Evolutionary conservation across 2,888 invertebrate species (phyloP).

Genomic region (Prionchulus punctatus): DNA sequence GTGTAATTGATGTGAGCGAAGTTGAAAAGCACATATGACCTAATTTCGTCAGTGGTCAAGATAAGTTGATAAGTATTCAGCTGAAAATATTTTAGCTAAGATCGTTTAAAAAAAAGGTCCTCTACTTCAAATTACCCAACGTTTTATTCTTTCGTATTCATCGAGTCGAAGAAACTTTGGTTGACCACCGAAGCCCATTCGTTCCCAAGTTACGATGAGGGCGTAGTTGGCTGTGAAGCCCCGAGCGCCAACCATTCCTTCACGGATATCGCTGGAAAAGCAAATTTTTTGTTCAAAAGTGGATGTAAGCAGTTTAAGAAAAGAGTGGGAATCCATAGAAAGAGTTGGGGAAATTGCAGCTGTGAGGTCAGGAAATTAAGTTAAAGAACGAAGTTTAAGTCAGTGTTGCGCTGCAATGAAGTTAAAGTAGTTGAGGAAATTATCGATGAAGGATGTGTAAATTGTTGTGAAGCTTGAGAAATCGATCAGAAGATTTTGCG

Average conservation of each 20-base stretch:
- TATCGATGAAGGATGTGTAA: no score
- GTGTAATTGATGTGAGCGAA: constrained; percentile 78
- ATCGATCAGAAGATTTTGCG: no score
- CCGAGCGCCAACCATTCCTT: constrained; percentile 64
- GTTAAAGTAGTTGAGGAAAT: no score
- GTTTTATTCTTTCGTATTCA: constrained; percentile 11
- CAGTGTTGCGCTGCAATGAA: no score
- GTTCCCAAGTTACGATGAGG: constrained; percentile 77
- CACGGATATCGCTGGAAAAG: constrained; percentile 1
- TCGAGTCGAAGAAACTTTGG: constrained; percentile 17
- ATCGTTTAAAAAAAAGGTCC: neutral
- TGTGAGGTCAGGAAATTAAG: no score
- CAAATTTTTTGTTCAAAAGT: no score
- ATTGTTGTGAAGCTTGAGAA: no score
- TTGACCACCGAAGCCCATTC: constrained; percentile 44
- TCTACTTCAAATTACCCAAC: constrained; percentile 5
- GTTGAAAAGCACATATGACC: constrained; percentile 83
- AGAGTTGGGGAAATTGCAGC: no score
- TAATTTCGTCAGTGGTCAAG: constrained; percentile 76
- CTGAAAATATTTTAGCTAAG: no score
- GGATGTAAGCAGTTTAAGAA: no score
- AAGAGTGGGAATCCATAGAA: no score
- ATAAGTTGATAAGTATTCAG: constrained; percentile 51
- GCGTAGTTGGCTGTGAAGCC: constrained; percentile 74
- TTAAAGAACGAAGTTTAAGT: no score